Base-by-base conservation (phyloP, 2,888 invertebrate species). In the Macaria liturata region DNA sequence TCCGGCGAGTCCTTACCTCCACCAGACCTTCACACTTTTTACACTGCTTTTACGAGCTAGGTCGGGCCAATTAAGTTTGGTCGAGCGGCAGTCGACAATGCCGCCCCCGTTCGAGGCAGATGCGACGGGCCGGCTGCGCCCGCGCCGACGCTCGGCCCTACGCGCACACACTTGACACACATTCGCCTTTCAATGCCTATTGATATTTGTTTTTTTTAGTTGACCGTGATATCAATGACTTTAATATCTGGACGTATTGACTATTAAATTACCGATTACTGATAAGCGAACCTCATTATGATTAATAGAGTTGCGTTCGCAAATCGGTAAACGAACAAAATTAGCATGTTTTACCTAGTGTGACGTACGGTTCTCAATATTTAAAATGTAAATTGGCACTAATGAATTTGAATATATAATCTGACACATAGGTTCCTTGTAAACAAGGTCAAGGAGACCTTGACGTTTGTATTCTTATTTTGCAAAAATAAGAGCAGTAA, bases 1-100 rank as follows among this genome's bases (percentile, higher is more conserved):
- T 91, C 78, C 75, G 82, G 70, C 72, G 84, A 91, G 91, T 91
- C 91, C 91, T 91, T 89, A 91, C 90, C 88, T 88, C 89, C 85
- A 81, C 87, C 88, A 89, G 91, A 88, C 90, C 91, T 91, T 91
- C 91, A 88, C 84, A 86, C 86, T 88, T 89, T 91, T 91, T 89
- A 90, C 90, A 90, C 81, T 79, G 86, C 85, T 88, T 87, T 89
- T 90, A 87, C 80, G 87, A 90, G 88, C 88, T 90, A 90, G 89
- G 90, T 87, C 90, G 86, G 75, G 81, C 84, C 86, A 89, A 91
- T 91, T 91, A 90, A 86, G 83, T 88, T 86, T 84, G 72, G 83
- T 80, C 78, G 80, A 83, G 77, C 76, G 76, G 74, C 76, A 71
- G 77, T 75, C 68, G 80, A 83, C 83, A 83, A 80, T 81, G 81